Conservation (phyloP, 2,888 invertebrate species). For the Orgyia antiqua region DNA sequence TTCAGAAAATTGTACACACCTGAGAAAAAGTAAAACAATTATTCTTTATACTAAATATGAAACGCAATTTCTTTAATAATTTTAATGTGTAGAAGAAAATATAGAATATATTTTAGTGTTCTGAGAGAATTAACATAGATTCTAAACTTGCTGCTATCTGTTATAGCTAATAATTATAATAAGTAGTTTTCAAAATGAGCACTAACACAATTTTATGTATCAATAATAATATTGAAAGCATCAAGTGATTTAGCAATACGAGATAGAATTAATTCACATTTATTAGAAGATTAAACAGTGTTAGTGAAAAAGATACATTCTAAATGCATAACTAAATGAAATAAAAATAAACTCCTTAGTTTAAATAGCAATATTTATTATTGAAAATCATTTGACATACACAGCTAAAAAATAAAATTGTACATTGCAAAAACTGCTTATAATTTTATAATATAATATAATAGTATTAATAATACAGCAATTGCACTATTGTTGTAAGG, state of each 20-base stretch:
- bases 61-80: slow-evolving; percentile 55
- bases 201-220: slow-evolving; percentile 39
- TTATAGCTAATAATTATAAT: slow-evolving; percentile 44
- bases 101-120: slow-evolving; percentile 53
- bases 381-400: slow-evolving; percentile 69
- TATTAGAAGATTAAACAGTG: slow-evolving; percentile 25
- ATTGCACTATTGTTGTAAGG: slow-evolving; percentile 78
- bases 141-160: slow-evolving; percentile 50
- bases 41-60: slow-evolving; percentile 50
- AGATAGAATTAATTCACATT: slow-evolving; percentile 31
- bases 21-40: slow-evolving; percentile 73
- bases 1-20: slow-evolving; percentile 76
- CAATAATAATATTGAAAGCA: slow-evolving; percentile 39
- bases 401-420: slow-evolving; percentile 75
- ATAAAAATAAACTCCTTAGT: slow-evolving; percentile 64
- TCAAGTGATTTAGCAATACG: slow-evolving; percentile 34
- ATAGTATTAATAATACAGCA: slow-evolving; percentile 57
- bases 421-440: slow-evolving; percentile 73
- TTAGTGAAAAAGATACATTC: slow-evolving; percentile 37
- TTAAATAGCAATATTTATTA: slow-evolving; percentile 72
- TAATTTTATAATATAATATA: slow-evolving; percentile 65
- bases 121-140: slow-evolving; percentile 48
- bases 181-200: slow-evolving; percentile 36
- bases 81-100: slow-evolving; percentile 64
- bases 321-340: slow-evolving; percentile 57